Evolutionary conservation across 53 echinoderm and acorn worm genomes (phyloP), one percentile per base, ranked within the genome.

Genomic region (Crossaster papposus): DNA sequence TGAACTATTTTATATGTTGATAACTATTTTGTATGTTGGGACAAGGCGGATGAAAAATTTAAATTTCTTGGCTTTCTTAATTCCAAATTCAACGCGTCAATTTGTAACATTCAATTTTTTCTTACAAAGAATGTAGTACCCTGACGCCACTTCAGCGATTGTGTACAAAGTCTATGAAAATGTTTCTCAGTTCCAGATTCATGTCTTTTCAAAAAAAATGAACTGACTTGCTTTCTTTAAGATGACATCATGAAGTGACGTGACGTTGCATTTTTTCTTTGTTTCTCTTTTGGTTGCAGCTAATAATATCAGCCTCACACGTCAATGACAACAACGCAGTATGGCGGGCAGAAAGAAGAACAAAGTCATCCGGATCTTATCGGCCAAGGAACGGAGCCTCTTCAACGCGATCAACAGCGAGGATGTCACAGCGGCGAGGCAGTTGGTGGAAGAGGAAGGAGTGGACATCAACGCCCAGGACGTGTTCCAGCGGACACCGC

Each of bases 391-490:
- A 37, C 95, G 94, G 4, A 83, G 90, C 10, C 91, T 99, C 44
- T 89, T 96, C 11, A 81, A 93, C 34, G 94, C 93, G 17, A 81
- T 99, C 51, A 95, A 96, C 78, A 87, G 91, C 51, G 99, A 94
- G 51, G 95, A 99, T 52, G 64, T 91, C 0, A 68, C 79, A 10
- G 82, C 83, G 23, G 96, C 92, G 17, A 88, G 53, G 30, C 88
- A 82, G 23, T 72, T 97, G 36, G 77, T 99, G 30, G 84, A 89
- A 14, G 94, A 91, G 1, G 94, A 92, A 35, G 85, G 90, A 44
- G 92, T 94, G 7, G 90, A 93, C 77, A 89, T 96, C 52, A 99
- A 99, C 79, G 91, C 92, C 71, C 93, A 93, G 70, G 99, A 99
- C 65, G 89, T 90, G 14, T 83, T 99, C 30, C 54, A 92, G 70